Evolutionary conservation across 2,797 vertebrate genomes (phyloP), one percentile per base, ranked within the genome.

Genomic region (Vireo griseus): DNA sequence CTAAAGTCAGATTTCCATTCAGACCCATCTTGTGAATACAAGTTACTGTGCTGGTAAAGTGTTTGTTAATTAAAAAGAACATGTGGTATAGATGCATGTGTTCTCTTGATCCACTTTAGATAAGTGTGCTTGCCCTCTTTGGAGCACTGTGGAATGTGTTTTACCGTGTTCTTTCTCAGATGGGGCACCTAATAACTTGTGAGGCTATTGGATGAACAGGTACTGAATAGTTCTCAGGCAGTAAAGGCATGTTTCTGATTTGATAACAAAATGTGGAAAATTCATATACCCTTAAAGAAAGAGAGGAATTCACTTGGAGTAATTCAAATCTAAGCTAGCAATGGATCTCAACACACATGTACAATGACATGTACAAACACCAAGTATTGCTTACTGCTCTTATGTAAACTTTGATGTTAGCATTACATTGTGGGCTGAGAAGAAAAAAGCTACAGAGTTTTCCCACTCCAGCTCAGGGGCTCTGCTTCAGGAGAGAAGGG

Each of bases 11-110:
- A 71, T 96, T 97, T 96, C 90, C 92, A 83, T 95, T 95, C 93
- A 95, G 58, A 89, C 1, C 9, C 72, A 72, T 93, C 90, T 95
- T 92, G 86, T 97, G 97, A 98, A 97, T 97, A 95, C 94, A 97
- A 96, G 91, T 93, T 92, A 94, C 97, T 97, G 95, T 97, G 68
- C 72, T 87, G 35, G 89, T 95, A 63, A 97, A 97, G 86, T 95
- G 94, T 97, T 84, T 63, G 72, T 92, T 97, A 57, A 31, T 95
- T 94, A 96, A 91, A 86, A 84, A 97, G 97, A 97, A 96, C 95
- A 94, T 5, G 45, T 42, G 72, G 89, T 84, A 51, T 57, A 81
- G 78, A 66, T 78, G 48, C 0, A 6, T 95, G 80, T 88, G 81
- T 97, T 80, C 93, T 79, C 74, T 86, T 86, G 91, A 96, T 97